Percentiles rank a stretch among this genome's conserved stretches.
Evolutionary conservation across 2,113 vertebrate genomes (phyloP).

Genomic region (Lethenteron camtschaticum): DNA sequence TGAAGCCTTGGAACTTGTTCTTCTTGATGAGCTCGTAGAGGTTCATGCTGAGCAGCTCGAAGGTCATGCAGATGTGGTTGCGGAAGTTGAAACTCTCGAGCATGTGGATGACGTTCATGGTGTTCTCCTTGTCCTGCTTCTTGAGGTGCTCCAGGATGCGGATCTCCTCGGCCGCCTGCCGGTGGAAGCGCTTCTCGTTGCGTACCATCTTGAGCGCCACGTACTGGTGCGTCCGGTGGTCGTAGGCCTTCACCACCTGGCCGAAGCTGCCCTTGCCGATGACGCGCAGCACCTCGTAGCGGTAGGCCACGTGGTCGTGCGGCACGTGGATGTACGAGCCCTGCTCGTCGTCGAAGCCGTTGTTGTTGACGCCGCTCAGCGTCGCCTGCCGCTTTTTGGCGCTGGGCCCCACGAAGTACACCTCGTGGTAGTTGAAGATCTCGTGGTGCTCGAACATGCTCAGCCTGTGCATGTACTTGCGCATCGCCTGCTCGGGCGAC

Average conservation of each 20-base stretch:
- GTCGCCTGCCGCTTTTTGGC: slow-evolving; percentile 81
- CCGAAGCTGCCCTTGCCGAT: slow-evolving; percentile 97
- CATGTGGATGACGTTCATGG: slow-evolving; percentile 99
- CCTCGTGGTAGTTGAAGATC: slow-evolving; percentile 66
- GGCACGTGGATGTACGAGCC: slow-evolving; percentile 88
- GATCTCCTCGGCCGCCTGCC: slow-evolving; percentile 92
- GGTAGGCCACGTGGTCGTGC: slow-evolving; percentile 77
- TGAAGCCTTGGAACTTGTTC: slow-evolving; percentile 98
- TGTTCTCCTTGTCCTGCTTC: slow-evolving; percentile 86
- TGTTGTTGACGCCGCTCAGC: slow-evolving; percentile 66
- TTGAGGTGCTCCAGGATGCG: slow-evolving; percentile 81
- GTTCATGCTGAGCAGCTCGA: slow-evolving; percentile 97
- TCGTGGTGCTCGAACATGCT: slow-evolving; percentile 80
- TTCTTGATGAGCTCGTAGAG: slow-evolving; percentile 98
- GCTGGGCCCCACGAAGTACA: slow-evolving; percentile 70
- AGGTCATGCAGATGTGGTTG: slow-evolving; percentile 98
- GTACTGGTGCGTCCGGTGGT: slow-evolving; percentile 74
- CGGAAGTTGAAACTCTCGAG: slow-evolving; percentile 97
- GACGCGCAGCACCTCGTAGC: slow-evolving; percentile 89
- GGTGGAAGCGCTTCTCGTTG: slow-evolving; percentile 93
- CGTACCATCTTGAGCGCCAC: slow-evolving; percentile 96
- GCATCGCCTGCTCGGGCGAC: slow-evolving; percentile 75
- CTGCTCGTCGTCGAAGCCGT: slow-evolving; percentile 85
- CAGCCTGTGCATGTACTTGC: slow-evolving; percentile 86
- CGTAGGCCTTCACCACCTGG: slow-evolving; percentile 91